phyloP scores from a whole-genome alignment of 2,888 invertebrate genomes.

The Norana najaformis region DNA sequence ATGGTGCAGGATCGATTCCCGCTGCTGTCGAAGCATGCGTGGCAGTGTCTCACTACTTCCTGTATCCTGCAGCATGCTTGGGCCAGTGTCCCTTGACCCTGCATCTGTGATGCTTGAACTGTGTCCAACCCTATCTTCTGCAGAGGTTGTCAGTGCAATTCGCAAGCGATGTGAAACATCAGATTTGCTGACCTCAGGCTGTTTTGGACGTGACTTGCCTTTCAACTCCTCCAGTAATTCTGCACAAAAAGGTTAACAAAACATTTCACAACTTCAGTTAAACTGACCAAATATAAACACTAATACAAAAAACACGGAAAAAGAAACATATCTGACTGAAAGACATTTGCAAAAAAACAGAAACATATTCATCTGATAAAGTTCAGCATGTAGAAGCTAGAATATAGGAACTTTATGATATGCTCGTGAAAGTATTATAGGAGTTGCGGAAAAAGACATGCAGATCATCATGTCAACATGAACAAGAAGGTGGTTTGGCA shows the following conservation, averaged over 20 bases:
- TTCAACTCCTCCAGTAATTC: constrained; percentile 9
- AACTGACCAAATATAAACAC: not conserved
- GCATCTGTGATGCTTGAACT: constrained; percentile 18
- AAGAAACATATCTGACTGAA: no score
- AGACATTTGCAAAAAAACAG: no score
- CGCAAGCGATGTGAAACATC: constrained; percentile 19
- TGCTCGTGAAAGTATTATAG: no score
- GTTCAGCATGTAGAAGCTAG: no score
- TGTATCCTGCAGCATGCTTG: not conserved
- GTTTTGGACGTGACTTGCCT: not conserved
- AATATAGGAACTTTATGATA: no score
- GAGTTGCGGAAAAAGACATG: no score
- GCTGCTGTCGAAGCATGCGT: not conserved
- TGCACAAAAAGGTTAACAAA: not conserved
- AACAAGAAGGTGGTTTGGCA: no score
- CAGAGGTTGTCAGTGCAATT: constrained; percentile 14
- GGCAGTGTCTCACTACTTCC: constrained; percentile 18
- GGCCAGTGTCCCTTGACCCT: not conserved
- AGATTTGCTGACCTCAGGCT: constrained; percentile 9
- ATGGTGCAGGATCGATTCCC: not conserved
- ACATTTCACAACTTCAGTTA: not conserved
- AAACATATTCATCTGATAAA: no score
- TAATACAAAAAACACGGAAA: no score
- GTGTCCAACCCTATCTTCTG: not conserved
- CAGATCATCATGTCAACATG: no score